Evolutionary conservation across 2,113 vertebrate genomes (phyloP).

Genomic region (Pachypanchax playfairii): DNA sequence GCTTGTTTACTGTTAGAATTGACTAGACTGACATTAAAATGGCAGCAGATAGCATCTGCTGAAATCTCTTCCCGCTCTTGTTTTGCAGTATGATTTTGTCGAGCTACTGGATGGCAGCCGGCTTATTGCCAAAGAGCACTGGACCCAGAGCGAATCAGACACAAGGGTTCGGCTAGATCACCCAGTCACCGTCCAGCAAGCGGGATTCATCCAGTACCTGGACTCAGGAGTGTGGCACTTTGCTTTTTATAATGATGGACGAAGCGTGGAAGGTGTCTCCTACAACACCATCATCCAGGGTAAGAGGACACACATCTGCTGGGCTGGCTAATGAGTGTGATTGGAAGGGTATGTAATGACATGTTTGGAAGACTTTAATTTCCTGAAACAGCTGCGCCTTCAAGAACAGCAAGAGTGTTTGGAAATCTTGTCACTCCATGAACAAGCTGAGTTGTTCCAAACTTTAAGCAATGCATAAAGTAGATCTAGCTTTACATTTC

Average conservation of each 20-base stretch:
- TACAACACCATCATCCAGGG: constrained; percentile 96
- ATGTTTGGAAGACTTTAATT: constrained; percentile 58
- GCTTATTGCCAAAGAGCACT: constrained; percentile 91
- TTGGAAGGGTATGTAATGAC: constrained; percentile 50
- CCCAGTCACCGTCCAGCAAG: constrained; percentile 89
- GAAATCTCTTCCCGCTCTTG: background rate
- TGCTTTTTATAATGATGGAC: constrained; percentile 97
- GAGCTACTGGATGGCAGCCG: constrained; percentile 96
- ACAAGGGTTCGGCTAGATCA: constrained; percentile 80
- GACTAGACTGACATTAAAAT: constrained; percentile 24
- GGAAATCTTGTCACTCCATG: constrained; percentile 20
- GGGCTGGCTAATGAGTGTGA: constrained; percentile 24
- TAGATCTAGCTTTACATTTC: constrained; percentile 25
- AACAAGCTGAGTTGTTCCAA: constrained; percentile 41
- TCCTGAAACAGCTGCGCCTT: constrained; percentile 53
- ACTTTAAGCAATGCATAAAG: constrained; percentile 33
- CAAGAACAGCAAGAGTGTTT: background rate
- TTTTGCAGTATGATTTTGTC: constrained; percentile 94
- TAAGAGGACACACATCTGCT: constrained; percentile 72
- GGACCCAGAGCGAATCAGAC: constrained; percentile 81
- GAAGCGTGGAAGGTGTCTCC: constrained; percentile 89
- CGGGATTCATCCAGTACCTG: constrained; percentile 97
- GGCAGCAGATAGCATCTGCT: constrained; percentile 6
- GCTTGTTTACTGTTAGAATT: constrained; percentile 22
- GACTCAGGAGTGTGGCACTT: constrained; percentile 97